phyloP scores from a whole-genome alignment of 2,113 vertebrate genomes.

The Alligator mississippiensis region DNA sequence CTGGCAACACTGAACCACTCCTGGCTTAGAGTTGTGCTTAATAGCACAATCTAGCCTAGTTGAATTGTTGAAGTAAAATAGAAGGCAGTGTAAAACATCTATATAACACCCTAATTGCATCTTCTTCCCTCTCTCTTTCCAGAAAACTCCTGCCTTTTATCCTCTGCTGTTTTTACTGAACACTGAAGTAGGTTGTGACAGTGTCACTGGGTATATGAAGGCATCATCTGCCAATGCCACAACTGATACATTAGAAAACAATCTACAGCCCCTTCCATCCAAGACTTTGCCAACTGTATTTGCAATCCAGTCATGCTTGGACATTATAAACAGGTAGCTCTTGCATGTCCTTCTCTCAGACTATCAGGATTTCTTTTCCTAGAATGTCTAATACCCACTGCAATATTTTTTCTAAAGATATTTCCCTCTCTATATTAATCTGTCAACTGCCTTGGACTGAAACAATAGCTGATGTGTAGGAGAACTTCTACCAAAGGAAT shows the following conservation, averaged over 20 bases:
- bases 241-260: not conserved
- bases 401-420: not conserved
- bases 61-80: not conserved
- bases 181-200: fast-evolving
- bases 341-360: constrained; percentile 30
- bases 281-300: constrained; percentile 32
- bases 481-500: not conserved
- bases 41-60: not conserved
- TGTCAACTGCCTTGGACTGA: not conserved
- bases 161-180: not conserved
- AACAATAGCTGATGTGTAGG: not conserved
- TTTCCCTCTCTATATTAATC: not conserved
- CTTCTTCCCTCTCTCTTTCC: constrained; percentile 18
- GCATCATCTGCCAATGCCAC: not conserved
- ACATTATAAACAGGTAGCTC: constrained; percentile 25
- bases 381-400: not conserved
- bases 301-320: constrained; percentile 50
- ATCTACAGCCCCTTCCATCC: not conserved
- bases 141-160: constrained; percentile 1
- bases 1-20: not conserved
- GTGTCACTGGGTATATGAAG: not conserved
- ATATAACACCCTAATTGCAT: constrained; percentile 11
- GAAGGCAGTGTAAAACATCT: not conserved
- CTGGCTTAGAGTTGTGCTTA: not conserved
- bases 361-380: not conserved